Evolutionary conservation across 2,797 vertebrate genomes (phyloP), one percentile per base, ranked within the genome.

Genomic region (Clarias platycephalus): DNA sequence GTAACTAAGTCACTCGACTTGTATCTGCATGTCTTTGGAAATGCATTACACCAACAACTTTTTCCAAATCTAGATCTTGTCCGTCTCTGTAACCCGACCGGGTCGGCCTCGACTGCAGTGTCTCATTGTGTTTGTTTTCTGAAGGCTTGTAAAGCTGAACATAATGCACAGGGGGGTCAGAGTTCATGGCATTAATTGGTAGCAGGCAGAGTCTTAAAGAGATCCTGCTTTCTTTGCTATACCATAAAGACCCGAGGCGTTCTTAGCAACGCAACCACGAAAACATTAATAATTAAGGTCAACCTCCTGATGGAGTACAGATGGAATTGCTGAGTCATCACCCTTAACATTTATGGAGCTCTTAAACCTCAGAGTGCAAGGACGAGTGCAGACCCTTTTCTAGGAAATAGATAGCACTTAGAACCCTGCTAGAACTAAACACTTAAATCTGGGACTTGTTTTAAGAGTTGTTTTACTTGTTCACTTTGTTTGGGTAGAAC

Each of bases 131-230:
- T 87, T 88, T 84, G 80, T 72, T 86, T 57, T 84, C 60, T 63
- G 34, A 83, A 82, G 57, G 82, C 84, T 78, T 88, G 87, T 58
- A 4, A 67, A 84, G 88, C 88, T 91, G 84, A 91, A 89, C 88
- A 89, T 91, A 8, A 60, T 90, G 88, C 89, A 53, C 49, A 58
- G 22, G 64, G 49, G 78, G 88, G 84, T 78, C 76, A 87, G 83
- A 88, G 90, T 88, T 91, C 90, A 89, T 62, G 28, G 31, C 71
- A 78, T 85, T 91, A 91, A 91, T 92, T 90, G 88, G 90, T 20
- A 57, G 26, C 49, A 74, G 44, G 44, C 44, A 10, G 49, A 75
- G 26, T 88, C 89, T 83, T 74, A 80, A 81, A 84, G 72, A 84
- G 86, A 85, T 86, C 71, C 70, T 18, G 40, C 40, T 84, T 82